Percentiles rank a stretch among this genome's conserved stretches.
Conservation (phyloP, 2,888 invertebrate species). For the Caenorhabditis plicata region DNA sequence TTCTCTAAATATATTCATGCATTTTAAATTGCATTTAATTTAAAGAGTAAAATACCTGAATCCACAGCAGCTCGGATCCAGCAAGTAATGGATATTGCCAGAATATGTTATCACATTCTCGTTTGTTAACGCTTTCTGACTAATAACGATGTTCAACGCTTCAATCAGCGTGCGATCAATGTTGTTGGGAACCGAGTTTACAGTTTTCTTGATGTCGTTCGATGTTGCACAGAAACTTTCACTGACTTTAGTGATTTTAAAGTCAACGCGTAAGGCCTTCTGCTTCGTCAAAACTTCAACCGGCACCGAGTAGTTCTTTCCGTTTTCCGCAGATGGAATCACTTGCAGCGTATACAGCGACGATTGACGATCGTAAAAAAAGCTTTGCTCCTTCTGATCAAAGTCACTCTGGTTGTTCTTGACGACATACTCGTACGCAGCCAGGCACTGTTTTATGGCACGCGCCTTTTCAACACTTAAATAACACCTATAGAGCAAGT, state of each 20-base stretch:
- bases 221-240: slow-evolving; percentile 18
- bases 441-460: slow-evolving; percentile 9
- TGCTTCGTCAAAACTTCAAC: slow-evolving; percentile 4
- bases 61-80: slow-evolving; percentile 4
- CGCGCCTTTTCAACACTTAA: slow-evolving; percentile 15
- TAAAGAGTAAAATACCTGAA: not conserved
- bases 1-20: not conserved
- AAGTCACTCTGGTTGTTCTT: slow-evolving; percentile 1
- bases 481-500: no score
- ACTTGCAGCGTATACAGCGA: slow-evolving; percentile 10
- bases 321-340: not conserved
- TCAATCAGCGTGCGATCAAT: slow-evolving; percentile 13
- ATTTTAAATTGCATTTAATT: no score
- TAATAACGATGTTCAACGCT: slow-evolving; percentile 15
- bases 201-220: slow-evolving; percentile 13
- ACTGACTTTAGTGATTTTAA: slow-evolving; percentile 12
- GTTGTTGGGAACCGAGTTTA: slow-evolving; percentile 1
- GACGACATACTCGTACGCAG: slow-evolving; percentile 8
- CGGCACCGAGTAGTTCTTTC: slow-evolving; percentile 4
- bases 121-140: slow-evolving; percentile 10
- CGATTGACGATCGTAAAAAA: slow-evolving; percentile 18
- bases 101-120: slow-evolving; percentile 15
- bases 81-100: slow-evolving; percentile 11
- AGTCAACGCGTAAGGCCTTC: slow-evolving; percentile 13
- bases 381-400: slow-evolving; percentile 6